Base-by-base conservation (phyloP, 2,797 vertebrate genomes). In the Sciurus carolinensis region DNA sequence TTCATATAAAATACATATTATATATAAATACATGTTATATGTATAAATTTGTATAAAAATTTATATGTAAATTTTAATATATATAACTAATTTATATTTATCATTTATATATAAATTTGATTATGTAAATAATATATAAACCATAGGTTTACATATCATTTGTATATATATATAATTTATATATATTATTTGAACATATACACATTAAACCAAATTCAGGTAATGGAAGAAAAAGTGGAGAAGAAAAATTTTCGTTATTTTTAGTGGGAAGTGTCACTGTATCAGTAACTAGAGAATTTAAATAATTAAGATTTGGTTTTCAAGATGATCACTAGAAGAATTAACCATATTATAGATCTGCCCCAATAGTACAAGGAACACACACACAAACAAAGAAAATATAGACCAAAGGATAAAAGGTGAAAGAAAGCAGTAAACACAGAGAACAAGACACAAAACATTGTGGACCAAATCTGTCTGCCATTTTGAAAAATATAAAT, bases 401-500 rank as follows among this genome's bases (percentile, higher is more conserved):
- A 67, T 4, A 92, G 52, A n/a, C 28, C 47, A 5, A 80, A 64
- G 17, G 71, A 6, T 54, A 36, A 62, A 77, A 52, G 17, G 44
- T 72, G 30, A 17, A 71, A 66, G 64, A 77, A 73, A 64, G 66
- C 30, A 84, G 57, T 66, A 72, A 54, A 89, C 71, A 77, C 6
- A 12, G 83, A 42, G 91, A 95, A 83, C 26, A 54, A 33, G 13
- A 47, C 12, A 52, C 17, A 80, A 90, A 90, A 81, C 86, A 42
- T 50, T 81, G 11, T 87, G 52, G 20, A 90, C 50, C 76, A 87
- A 87, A 71, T n/a, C 39, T 47, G 11, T 54, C 44, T 91, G 18
- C 79, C 64, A 87, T 66, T 57, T 59, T n/a, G 87, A 88, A 69
- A 79, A 77, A 57, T 83, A 39, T 39, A 82, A 91, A 44, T 87